These are phyloP conservation scores for Drosophila jambulina DNA, from an alignment of 1,140 invertebrate species.

Conservation along the genomic window DNA sequence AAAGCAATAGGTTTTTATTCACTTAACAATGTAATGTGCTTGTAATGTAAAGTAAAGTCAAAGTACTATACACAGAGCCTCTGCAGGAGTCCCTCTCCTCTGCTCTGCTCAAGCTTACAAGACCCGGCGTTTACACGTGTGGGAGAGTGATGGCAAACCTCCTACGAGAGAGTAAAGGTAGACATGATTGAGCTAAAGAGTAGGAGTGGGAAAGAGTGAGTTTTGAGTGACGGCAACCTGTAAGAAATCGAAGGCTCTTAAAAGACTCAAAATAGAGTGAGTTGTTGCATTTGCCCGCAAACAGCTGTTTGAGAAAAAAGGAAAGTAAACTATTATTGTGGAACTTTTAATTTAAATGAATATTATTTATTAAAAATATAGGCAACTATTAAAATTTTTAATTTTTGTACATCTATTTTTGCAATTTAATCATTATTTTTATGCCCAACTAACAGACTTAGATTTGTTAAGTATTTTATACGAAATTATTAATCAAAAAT, in stretches of 20 bases:
- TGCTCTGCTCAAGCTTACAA: neutral
- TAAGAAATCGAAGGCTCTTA: slow-evolving; percentile 26
- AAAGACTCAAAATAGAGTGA: neutral
- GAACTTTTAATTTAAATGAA: neutral
- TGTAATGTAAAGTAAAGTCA: neutral
- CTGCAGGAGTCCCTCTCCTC: neutral
- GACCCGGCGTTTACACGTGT: slow-evolving; percentile 32
- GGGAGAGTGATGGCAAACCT: slow-evolving; percentile 26
- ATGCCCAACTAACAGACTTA: too few relatives aligned
- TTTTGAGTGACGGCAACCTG: slow-evolving; percentile 55
- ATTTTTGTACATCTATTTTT: too few relatives aligned
- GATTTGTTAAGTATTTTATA: too few relatives aligned
- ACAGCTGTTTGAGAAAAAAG: slow-evolving; percentile 42
- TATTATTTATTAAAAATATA: too few relatives aligned
- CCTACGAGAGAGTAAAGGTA: slow-evolving; percentile 6
- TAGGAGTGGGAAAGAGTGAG: neutral
- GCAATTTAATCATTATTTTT: too few relatives aligned
- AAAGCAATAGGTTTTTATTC: too few relatives aligned
- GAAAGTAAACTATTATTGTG: neutral
- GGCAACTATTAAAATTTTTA: too few relatives aligned
- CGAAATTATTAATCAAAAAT: too few relatives aligned
- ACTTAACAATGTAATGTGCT: too few relatives aligned
- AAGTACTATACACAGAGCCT: neutral
- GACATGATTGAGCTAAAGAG: slow-evolving; percentile 10
- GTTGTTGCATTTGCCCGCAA: slow-evolving; percentile 8